Percentiles rank a stretch among this genome's conserved stretches.
Evolutionary conservation across 1,140 invertebrate species (phyloP).

Genomic region (Cydia strobilella): DNA sequence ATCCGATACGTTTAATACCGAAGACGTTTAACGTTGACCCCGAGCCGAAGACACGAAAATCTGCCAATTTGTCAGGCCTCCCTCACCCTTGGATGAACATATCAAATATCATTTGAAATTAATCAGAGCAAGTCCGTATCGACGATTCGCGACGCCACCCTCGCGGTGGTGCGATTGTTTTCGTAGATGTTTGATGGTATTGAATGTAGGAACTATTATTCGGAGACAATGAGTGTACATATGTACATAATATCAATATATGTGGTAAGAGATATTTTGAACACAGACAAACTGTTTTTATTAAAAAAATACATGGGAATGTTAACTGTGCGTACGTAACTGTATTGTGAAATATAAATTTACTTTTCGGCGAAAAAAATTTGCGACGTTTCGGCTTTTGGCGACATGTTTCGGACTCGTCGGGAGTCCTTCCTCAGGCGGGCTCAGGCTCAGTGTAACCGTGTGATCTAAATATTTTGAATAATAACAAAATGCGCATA

Average conservation of each 20-base stretch:
- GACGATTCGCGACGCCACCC: slow-evolving; percentile 14
- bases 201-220: slow-evolving; percentile 17
- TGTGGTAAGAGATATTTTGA: background rate
- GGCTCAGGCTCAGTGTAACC: no score
- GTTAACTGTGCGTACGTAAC: no score
- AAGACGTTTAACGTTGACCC: slow-evolving; percentile 55
- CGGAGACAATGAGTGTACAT: background rate
- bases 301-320: no score
- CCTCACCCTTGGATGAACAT: slow-evolving; percentile 64
- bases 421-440: no score
- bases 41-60: slow-evolving; percentile 62
- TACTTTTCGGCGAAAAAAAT: no score
- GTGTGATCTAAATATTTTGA: no score
- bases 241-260: background rate
- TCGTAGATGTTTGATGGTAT: slow-evolving; percentile 27
- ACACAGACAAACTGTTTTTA: no score
- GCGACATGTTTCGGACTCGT: no score
- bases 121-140: slow-evolving; percentile 47
- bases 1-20: slow-evolving; percentile 46
- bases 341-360: no score
- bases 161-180: slow-evolving; percentile 23
- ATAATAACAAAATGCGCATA: no score
- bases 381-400: no score
- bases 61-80: slow-evolving; percentile 69
- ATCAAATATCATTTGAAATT: slow-evolving; percentile 73